Evolutionary conservation across 2,888 invertebrate genomes (phyloP), one percentile per base, ranked within the genome.

Genomic region (Xestia rhomboidea): DNA sequence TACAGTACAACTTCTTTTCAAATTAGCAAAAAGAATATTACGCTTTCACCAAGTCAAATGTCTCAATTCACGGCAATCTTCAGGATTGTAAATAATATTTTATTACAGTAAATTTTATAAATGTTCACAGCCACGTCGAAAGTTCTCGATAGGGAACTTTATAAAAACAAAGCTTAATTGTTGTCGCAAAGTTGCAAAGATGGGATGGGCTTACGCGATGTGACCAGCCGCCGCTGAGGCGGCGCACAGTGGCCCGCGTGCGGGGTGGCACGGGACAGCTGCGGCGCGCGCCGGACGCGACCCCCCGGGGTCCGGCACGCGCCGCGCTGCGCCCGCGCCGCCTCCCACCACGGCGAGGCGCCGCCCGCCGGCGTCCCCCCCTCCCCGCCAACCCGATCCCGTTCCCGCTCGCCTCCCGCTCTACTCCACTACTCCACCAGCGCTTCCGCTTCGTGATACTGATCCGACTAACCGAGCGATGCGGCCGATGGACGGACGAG

Each of bases 181-280:
- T 96, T 96, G 96, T 96, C 96, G 96, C 94, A 94, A 96, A 93
- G 82, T 95, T 95, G 95, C 94, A 95, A 96, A 94, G 88, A 97
- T 97, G 97, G 97, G 97, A 97, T 97, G 97, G 97, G 97, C 97
- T 97, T 97, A 97, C 97, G 97, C 97, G 97, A 97, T 97, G 97
- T 97, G 97, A 97, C 97, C 97, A 97, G 96, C 96, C 97, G 97
- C 97, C 97, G 97, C 97, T 94, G 41, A 90, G 92, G 94, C 93
- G 92, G 91, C 93, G 95, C 94, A 91, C 87, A 77, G 66, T 81
- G 91, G 94, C 92, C 93, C 88, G 93, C 93, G 96, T 95, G 95
- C 94, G 95, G 91, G 93, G 93, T 87, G 94, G 94, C 95, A 95
- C 95, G 96, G 96, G 95, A 95, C 95, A 90, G 92, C 82, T 80